A percentile compares a stretch with the other conserved stretches of the same genome.
Evolutionary conservation across 2,797 vertebrate species (phyloP).

Genomic region (Anas capensis): DNA sequence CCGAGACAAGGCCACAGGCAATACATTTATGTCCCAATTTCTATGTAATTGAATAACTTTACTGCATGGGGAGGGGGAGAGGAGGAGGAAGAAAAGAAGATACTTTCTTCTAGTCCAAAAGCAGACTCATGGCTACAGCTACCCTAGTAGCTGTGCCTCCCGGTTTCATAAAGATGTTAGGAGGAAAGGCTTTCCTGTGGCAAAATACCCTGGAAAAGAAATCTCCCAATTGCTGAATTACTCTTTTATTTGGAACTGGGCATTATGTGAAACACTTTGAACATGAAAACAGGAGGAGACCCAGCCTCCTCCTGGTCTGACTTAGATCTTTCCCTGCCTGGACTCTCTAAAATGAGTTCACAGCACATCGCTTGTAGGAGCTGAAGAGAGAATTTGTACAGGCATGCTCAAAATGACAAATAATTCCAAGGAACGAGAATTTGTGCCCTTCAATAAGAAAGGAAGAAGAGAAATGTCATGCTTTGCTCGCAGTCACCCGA

Average conservation of each 20-base stretch:
- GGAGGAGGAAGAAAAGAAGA: constrained; percentile 64
- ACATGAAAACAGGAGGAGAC: not conserved
- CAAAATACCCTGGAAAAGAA: not conserved
- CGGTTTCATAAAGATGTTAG: not conserved
- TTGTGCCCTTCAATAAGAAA: not conserved
- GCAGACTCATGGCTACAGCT: not conserved
- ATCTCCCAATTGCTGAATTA: not conserved
- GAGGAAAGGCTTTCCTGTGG: not conserved
- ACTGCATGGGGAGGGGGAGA: constrained; percentile 17
- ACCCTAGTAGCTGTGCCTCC: not conserved
- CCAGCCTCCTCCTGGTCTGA: not conserved
- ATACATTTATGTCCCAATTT: not conserved
- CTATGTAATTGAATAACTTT: not conserved
- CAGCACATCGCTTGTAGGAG: not conserved
- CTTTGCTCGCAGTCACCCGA: not conserved
- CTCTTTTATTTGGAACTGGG: not conserved
- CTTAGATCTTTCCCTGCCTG: not conserved
- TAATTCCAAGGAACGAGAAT: constrained; percentile 7
- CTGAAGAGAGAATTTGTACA: not conserved
- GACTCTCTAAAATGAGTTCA: not conserved
- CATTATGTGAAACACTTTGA: not conserved
- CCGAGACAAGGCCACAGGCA: not conserved
- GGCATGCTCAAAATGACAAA: not conserved
- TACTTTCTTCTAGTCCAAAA: not conserved
- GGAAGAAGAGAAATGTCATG: not conserved